Evolutionary conservation across 2,888 invertebrate species (phyloP), one percentile per base, ranked within the genome.

Genomic region (Hermodice carunculata): DNA sequence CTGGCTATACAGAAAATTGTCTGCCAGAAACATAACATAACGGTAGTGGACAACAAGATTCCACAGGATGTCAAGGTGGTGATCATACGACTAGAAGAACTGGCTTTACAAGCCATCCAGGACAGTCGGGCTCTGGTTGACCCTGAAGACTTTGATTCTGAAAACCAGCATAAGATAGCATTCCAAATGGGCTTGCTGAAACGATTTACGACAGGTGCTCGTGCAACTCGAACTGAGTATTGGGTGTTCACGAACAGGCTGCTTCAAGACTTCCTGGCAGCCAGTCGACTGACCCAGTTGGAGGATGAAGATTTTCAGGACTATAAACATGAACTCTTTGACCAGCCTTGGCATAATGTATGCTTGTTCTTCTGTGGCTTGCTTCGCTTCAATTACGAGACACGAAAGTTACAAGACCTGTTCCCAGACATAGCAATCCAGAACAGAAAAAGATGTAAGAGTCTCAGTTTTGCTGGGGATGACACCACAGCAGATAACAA

Each of bases 231-330:
- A n/a, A n/a, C n/a, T n/a, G n/a, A n/a, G n/a, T n/a, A n/a, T 24
- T 46, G 46, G 11, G 24, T 24, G 26, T 46, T 46, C 46, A 46
- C 26, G 14, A 61, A 43, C 61, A 51, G 43, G 5, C 24, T 78
- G 2, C 64, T 78, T 29, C 70, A 74, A 26, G 78, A 81, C 52
- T 79, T 77, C 59, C 70, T 82, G 44, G 77, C 79, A 8, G 80
- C 81, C 0, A 57, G 71, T 5, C 71, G 76, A 53, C 69, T 82
- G 46, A 73, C 75, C 11, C 76, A 76, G 51, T 73, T 76, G 66
- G 64, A 62, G 2, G n/a, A 32, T 2, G 54, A 61, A 14, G 65
- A 67, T 19, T 69, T 22, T 57, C 61, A 34, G 74, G 73, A 17
- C 69, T 72, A 68, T 37, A 19, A 43, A 1, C 44, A 60, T 3